phyloP scores from a whole-genome alignment of 2,797 vertebrate species.

The Amazona ochrocephala region DNA sequence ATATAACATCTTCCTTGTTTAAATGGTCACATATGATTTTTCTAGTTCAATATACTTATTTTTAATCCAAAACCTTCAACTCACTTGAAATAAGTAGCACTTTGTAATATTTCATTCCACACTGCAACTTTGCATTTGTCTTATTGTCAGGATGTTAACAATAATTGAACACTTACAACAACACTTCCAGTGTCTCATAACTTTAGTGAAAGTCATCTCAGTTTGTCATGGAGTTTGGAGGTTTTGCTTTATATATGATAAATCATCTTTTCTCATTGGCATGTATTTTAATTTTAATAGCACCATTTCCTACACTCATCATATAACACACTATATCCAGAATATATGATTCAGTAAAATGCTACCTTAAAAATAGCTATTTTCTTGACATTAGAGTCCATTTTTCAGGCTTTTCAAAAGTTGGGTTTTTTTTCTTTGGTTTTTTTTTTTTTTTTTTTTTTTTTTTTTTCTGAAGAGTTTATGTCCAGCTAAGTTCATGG shows the following conservation, averaged over 20 bases:
- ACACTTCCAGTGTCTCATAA: background rate
- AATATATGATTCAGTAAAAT: background rate
- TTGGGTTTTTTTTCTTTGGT: background rate
- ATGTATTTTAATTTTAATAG: background rate
- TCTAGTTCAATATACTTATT: background rate
- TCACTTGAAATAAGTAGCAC: background rate
- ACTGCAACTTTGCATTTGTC: background rate
- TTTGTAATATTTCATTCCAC: background rate
- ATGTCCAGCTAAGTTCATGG: background rate
- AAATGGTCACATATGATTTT: background rate
- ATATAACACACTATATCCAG: background rate
- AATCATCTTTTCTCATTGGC: background rate
- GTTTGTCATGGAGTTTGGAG: background rate
- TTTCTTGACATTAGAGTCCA: background rate
- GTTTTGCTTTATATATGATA: background rate
- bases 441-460: too few relatives aligned
- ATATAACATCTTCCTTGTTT: background rate
- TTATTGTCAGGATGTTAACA: background rate
- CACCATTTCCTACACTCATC: background rate
- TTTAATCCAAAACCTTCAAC: background rate
- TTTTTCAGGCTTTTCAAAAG: background rate
- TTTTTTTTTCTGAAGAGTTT: background rate
- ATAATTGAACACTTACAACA: background rate
- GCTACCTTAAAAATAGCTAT: background rate
- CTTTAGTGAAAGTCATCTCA: background rate